A percentile compares a stretch with the other conserved stretches of the same genome.
These are phyloP conservation scores for Seriola aureovittata DNA, from an alignment of 2,113 vertebrate genomes.

Conservation along the genomic window DNA sequence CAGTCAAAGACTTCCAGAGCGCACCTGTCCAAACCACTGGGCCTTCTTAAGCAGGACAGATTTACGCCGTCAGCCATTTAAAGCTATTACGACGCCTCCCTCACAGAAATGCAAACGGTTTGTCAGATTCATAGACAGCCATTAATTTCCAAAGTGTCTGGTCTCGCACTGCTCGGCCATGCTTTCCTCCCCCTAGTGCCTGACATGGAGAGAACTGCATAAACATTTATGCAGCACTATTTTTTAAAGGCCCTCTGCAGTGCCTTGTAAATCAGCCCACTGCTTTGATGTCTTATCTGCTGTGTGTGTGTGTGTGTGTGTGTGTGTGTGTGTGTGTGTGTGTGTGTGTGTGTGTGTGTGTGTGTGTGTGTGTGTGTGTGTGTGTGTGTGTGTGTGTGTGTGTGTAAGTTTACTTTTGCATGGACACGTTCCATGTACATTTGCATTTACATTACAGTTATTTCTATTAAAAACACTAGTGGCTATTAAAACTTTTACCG, in stretches of 20 bases:
- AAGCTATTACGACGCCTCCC: slow-evolving; percentile 44
- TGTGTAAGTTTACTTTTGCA: neutral
- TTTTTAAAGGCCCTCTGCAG: slow-evolving; percentile 80
- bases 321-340: no score
- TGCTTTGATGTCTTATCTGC: slow-evolving; percentile 86
- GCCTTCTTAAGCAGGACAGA: slow-evolving; percentile 43
- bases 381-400: neutral
- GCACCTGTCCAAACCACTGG: slow-evolving; percentile 32
- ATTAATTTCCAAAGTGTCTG: slow-evolving; percentile 56
- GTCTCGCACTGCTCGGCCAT: slow-evolving; percentile 22
- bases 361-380: slow-evolving; percentile 10
- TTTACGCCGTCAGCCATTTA: slow-evolving; percentile 40
- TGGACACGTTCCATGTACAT: neutral
- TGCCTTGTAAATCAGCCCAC: slow-evolving; percentile 83
- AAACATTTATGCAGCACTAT: slow-evolving; percentile 87
- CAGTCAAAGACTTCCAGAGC: slow-evolving; percentile 5
- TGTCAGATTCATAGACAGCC: slow-evolving; percentile 57
- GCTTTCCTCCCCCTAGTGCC: slow-evolving; percentile 62
- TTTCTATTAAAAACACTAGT: no score
- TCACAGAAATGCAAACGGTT: slow-evolving; percentile 28
- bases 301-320: slow-evolving; percentile 29
- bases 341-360: neutral
- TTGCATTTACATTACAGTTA: no score
- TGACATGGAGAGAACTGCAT: slow-evolving; percentile 79
- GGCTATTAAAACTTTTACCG: neutral